Evolutionary conservation across 2,888 invertebrate genomes (phyloP), one percentile per base, ranked within the genome.

Genomic region (Drosophila barbarae): DNA sequence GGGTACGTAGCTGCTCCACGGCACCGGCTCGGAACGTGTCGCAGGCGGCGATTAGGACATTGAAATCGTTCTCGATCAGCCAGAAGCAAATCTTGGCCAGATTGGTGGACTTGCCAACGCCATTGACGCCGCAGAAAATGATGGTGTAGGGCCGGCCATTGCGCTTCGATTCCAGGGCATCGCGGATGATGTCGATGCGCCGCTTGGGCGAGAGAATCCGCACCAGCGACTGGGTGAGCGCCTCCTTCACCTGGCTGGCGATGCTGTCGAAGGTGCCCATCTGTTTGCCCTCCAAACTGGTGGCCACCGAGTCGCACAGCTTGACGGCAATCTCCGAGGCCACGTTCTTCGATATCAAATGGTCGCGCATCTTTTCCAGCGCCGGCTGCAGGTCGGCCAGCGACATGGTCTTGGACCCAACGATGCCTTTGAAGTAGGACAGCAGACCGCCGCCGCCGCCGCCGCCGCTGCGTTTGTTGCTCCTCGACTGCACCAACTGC

Each of bases 11-110:
- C 89, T 99, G 99, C 88, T 99, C 99, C 0, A 99, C 99, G 26
- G 99, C 99, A 64, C 99, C 99, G 1, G 99, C 99, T 81, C 99
- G 93, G 92, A 99, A 99, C 41, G 99, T 99, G 90, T 99, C 99
- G 88, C 99, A 99, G 21, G 99, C 99, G 8, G 99, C 99, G 72
- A 99, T 98, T 86, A 99, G 90, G 35, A 99, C 99, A 35, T 95
- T 94, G 88, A 98, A 93, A 82, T 96, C 95, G 90, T 99, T 99
- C 90, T 99, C 99, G 71, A 99, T 96, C 79, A 99, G 91, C 99
- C 99, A 99, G 90, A 99, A 99, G 85, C 98, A 97, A 77, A 99
- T 98, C 93, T 99, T 99, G 0, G 99, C 99, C 54, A 99, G 91
- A 91, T 99, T 99, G 3, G 99, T 99, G 0, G 98, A 98, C 87